Percentiles rank a stretch among this genome's conserved stretches.
These are phyloP conservation scores for Aphidoletes aphidimyza DNA, from an alignment of 2,888 invertebrate species.

Conservation along the genomic window DNA sequence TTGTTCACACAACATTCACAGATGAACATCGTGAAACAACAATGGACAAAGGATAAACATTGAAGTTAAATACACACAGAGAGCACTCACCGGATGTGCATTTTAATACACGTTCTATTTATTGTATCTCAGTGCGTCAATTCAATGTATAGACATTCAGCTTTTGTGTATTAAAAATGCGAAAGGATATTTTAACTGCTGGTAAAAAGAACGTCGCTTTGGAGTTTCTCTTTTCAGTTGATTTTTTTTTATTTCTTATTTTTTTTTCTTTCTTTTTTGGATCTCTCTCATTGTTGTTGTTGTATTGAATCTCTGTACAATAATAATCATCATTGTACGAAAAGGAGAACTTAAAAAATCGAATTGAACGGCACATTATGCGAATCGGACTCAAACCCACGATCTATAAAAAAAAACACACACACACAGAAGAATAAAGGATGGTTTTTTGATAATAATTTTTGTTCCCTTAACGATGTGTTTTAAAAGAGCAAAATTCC, in stretches of 20 bases:
- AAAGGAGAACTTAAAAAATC: not conserved
- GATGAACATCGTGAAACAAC: not conserved
- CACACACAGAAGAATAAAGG: not conserved
- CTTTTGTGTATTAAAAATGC: not conserved
- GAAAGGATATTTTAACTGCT: not conserved
- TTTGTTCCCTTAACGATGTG: too few species aligned
- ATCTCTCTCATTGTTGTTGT: not conserved
- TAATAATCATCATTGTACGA: not conserved
- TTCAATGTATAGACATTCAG: conserved; percentile 20
- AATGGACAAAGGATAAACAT: conserved; percentile 52
- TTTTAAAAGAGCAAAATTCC: too few species aligned
- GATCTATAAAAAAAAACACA: too few species aligned
- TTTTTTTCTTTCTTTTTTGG: too few species aligned
- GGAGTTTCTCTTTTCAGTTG: too few species aligned
- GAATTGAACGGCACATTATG: not conserved
- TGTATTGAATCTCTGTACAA: not conserved
- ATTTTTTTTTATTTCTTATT: too few species aligned
- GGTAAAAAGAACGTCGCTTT: not conserved
- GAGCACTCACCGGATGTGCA: conserved; percentile 42
- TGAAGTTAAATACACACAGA: conserved; percentile 25
- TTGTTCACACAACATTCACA: conserved; percentile 9
- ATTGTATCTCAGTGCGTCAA: conserved; percentile 28
- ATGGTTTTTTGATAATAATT: not conserved
- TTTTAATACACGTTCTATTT: conserved; percentile 35
- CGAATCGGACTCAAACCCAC: not conserved